Percentiles rank a stretch among this genome's conserved stretches.
Evolutionary conservation across 2,113 vertebrate species (phyloP).

Genomic region (Emydocephalus ijimae): DNA sequence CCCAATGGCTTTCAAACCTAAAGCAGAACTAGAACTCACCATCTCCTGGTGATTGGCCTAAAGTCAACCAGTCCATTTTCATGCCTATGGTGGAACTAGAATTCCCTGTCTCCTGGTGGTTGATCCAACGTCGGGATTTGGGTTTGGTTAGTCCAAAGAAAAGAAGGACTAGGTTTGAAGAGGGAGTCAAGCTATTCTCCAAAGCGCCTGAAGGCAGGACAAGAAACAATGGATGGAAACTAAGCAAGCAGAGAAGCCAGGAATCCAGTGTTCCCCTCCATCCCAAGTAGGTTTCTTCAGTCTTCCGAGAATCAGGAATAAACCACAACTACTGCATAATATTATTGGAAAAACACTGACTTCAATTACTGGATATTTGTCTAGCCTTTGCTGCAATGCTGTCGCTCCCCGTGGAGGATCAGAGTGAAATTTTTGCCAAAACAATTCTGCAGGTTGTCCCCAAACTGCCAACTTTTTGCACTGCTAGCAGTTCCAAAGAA

Average conservation of each 20-base stretch:
- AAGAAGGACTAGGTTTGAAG: too few species aligned
- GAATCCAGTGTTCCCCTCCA: slow-evolving; percentile 9
- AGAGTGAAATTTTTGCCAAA: not conserved
- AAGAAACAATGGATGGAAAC: too few species aligned
- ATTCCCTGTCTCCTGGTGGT: too few species aligned
- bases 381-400: not conserved
- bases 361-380: not conserved
- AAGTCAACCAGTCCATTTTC: too few species aligned
- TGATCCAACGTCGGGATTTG: too few species aligned
- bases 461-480: not conserved
- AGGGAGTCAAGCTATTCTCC: too few species aligned
- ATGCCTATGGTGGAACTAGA: too few species aligned
- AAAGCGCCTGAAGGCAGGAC: too few species aligned
- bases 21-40: too few species aligned
- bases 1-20: too few species aligned
- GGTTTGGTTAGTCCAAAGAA: too few species aligned
- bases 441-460: not conserved
- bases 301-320: not conserved
- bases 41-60: too few species aligned
- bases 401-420: not conserved
- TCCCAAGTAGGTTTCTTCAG: slow-evolving; percentile 15
- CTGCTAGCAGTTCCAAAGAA: not conserved
- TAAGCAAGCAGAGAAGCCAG: not conserved
- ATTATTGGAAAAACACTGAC: not conserved
- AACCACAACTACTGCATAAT: not conserved